A percentile compares a stretch with the other conserved stretches of the same genome.
Conservation (phyloP, 2,797 vertebrate genomes). For the Lerista edwardsae region DNA sequence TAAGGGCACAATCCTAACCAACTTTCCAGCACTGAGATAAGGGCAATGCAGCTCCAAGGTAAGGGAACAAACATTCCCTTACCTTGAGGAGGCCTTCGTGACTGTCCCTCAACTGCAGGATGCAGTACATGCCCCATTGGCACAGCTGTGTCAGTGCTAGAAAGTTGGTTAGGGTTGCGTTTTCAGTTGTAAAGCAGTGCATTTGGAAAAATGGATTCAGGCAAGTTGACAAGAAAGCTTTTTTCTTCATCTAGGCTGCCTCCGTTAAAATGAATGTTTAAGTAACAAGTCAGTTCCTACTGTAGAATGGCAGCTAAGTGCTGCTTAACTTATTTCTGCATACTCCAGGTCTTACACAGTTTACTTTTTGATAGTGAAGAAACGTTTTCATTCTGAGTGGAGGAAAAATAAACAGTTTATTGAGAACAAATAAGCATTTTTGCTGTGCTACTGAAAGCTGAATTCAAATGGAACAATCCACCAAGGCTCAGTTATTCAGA, state of each 20-base stretch:
- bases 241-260: not conserved
- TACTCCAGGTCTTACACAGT: not conserved
- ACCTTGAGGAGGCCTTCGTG: no score
- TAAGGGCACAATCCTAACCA: no score
- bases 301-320: not conserved
- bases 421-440: constrained; percentile 4
- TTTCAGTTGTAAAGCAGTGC: not conserved
- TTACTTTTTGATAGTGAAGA: not conserved
- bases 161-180: no score
- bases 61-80: no score
- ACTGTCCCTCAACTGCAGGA: no score
- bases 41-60: no score
- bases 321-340: not conserved
- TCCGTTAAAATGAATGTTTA: not conserved
- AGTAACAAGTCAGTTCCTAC: constrained; percentile 13
- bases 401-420: constrained; percentile 2
- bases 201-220: not conserved
- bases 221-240: not conserved
- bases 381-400: not conserved
- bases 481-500: not conserved
- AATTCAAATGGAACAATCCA: not conserved
- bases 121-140: no score
- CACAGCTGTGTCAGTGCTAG: no score
- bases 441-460: constrained; percentile 44
- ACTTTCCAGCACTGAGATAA: no score